phyloP scores from a whole-genome alignment of 1,140 invertebrate species.

The Hylaeus volcanicus region DNA sequence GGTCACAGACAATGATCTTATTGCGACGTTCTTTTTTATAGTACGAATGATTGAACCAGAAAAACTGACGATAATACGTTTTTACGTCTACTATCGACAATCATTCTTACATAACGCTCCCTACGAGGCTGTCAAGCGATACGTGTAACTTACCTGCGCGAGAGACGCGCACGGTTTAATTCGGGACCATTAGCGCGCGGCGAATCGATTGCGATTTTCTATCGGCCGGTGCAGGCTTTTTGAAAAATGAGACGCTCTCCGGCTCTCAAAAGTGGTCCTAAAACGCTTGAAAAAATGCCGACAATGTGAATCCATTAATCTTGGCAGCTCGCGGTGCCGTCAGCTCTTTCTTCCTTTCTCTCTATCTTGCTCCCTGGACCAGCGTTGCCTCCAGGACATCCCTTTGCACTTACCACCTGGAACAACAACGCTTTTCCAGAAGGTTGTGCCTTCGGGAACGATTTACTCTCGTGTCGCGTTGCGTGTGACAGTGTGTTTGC shows the following conservation, averaged over 20 bases:
- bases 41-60: too few relatives aligned
- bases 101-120: slow-evolving; percentile 41
- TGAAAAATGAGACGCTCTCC: slow-evolving; percentile 72
- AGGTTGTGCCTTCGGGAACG: slow-evolving; percentile 1
- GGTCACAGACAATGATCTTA: too few relatives aligned
- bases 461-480: slow-evolving; percentile 4
- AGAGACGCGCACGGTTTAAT: slow-evolving; percentile 62
- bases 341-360: slow-evolving; percentile 57
- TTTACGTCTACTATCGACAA: slow-evolving; percentile 35
- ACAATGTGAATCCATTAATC: slow-evolving; percentile 76
- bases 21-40: too few relatives aligned
- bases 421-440: slow-evolving; percentile 57
- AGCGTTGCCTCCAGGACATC: slow-evolving; percentile 63
- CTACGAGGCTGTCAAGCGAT: slow-evolving; percentile 5
- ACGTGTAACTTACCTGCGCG: slow-evolving; percentile 19
- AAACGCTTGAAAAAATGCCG: slow-evolving; percentile 74
- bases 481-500: not conserved
- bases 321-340: slow-evolving; percentile 60
- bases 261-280: slow-evolving; percentile 72
- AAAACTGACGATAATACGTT: too few relatives aligned
- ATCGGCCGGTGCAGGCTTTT: slow-evolving; percentile 61
- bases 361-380: slow-evolving; percentile 43
- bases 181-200: slow-evolving; percentile 68
- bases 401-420: slow-evolving; percentile 69
- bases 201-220: slow-evolving; percentile 72